phyloP scores from a whole-genome alignment of 2,113 vertebrate genomes.

The Grammomys dolichurus region DNA sequence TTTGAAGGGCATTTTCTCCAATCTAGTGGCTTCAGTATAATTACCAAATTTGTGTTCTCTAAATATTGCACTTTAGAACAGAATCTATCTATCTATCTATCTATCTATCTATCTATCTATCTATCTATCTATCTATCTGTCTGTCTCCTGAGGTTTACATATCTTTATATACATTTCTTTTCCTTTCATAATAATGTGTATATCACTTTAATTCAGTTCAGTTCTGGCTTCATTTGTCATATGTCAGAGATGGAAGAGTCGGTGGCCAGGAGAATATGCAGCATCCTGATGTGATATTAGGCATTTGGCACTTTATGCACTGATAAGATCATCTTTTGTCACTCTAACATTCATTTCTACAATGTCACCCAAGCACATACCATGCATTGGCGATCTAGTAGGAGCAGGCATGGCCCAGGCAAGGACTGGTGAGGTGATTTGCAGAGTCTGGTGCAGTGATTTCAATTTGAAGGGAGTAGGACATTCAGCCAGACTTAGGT shows the following conservation, averaged over 20 bases:
- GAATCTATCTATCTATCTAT: no score
- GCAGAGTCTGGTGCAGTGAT: neutral
- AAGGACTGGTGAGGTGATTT: neutral
- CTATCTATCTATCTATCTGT: no score
- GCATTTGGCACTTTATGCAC: neutral
- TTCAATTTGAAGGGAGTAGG: neutral
- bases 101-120: no score
- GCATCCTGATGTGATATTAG: constrained; percentile 37
- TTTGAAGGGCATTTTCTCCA: neutral
- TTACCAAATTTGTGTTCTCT: constrained; percentile 37
- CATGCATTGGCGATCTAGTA: neutral
- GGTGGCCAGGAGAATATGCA: constrained; percentile 55
- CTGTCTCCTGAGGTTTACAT: neutral
- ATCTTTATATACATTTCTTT: neutral
- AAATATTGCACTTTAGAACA: constrained; percentile 34
- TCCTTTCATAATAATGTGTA: constrained; percentile 20
- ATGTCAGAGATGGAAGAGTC: neutral
- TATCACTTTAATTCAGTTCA: constrained; percentile 50
- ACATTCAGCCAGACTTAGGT: neutral
- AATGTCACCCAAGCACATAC: neutral
- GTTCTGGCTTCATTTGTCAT: constrained; percentile 43
- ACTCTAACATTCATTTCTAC: neutral
- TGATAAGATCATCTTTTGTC: constrained; percentile 51
- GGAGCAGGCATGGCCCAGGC: neutral
- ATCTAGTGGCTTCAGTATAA: neutral